Base-by-base conservation (phyloP, 2,888 invertebrate genomes). In the Heliconius sara region DNA sequence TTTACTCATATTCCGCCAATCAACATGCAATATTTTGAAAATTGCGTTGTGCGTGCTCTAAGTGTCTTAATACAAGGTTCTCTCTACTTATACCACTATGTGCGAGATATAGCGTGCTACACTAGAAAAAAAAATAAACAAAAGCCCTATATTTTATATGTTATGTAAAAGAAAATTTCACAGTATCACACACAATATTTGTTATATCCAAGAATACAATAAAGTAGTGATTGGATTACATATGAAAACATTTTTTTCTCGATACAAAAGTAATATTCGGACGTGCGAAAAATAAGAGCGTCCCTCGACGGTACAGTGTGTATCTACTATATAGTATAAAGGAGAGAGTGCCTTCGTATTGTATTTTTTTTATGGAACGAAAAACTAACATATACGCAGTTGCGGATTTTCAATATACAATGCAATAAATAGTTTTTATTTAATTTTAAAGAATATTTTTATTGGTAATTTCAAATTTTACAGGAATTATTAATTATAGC, bases 221-320 rank as follows among this genome's bases (percentile, higher is more conserved):
- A 81, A 83, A 80, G 77, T 67, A 65, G 82, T 83, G 82, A 83
- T 83, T 83, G 83, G 83, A 83, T 83, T 82, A 82, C 81, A 75
- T 78, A 78, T 78, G 77, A 68, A 83, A 83, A 80, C 72, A 80
- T 82, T 78, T 82, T 19, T 81, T 83, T 80, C 63, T 78, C 80
- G 76, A 76, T 80, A 78, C 77, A 79, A 78, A 81, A 79, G 79
- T 81, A 71, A 77, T 66, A 63, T 71, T 82, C 73, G 57, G 79
- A 71, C 79, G 72, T 65, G 79, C 57, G 68, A 30, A 27, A 57
- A 70, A 72, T 73, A 77, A 10, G 60, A 65, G 65, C 13, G 25
- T 68, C 68, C 68, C 43, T 68, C 25, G 7, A 39, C 39, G 5
- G 34, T 39, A 34, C 39, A 67, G 39, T 22, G 7, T 67, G n/a